Evolutionary conservation across 2,113 vertebrate species (phyloP).

Genomic region (Callopanchax toddi): DNA sequence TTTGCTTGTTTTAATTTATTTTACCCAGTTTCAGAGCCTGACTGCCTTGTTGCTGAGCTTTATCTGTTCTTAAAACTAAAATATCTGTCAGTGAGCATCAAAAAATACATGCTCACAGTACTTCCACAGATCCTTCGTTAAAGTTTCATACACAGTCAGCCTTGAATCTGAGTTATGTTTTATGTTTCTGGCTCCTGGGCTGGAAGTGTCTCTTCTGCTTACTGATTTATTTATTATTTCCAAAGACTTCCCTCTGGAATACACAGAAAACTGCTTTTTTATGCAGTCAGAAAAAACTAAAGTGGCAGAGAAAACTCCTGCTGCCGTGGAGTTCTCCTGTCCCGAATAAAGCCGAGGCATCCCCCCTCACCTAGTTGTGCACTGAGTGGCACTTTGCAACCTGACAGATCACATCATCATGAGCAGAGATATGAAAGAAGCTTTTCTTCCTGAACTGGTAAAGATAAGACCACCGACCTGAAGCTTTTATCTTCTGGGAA

Average conservation of each 20-base stretch:
- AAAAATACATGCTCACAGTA: slow-evolving; percentile 24
- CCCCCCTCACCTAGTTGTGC: slow-evolving; percentile 41
- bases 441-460: background rate
- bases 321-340: slow-evolving; percentile 12
- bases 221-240: slow-evolving; percentile 77
- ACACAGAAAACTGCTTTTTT: slow-evolving; percentile 62
- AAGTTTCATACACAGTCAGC: slow-evolving; percentile 53
- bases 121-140: slow-evolving; percentile 29
- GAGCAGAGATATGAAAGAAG: slow-evolving; percentile 17
- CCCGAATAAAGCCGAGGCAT: slow-evolving; percentile 51
- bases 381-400: slow-evolving; percentile 36
- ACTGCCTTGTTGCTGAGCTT: slow-evolving; percentile 9
- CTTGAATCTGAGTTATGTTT: slow-evolving; percentile 63
- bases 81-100: slow-evolving; percentile 20
- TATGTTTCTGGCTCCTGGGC: slow-evolving; percentile 59
- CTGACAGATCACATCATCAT: slow-evolving; percentile 16
- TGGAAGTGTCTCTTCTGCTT: slow-evolving; percentile 68
- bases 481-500: slow-evolving; percentile 17
- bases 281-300: slow-evolving; percentile 51
- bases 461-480: slow-evolving; percentile 26
- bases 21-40: slow-evolving; percentile 7
- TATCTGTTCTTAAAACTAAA: slow-evolving; percentile 17
- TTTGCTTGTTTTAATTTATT: background rate
- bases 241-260: slow-evolving; percentile 35
- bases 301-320: slow-evolving; percentile 43